phyloP scores from a whole-genome alignment of 2,888 invertebrate species.

The Protodeltote pygarga region DNA sequence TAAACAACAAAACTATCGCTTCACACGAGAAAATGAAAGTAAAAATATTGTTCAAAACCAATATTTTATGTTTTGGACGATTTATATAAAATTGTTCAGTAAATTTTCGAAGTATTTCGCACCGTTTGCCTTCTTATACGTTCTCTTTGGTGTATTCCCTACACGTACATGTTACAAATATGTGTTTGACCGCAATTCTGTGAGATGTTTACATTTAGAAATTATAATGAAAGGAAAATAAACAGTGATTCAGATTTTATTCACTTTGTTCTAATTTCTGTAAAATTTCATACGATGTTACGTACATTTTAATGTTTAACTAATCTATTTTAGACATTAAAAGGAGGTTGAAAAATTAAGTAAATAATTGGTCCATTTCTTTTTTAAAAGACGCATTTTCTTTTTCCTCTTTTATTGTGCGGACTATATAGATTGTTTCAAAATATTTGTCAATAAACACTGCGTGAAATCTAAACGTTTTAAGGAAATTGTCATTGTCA shows the following conservation, averaged over 20 bases:
- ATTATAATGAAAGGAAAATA: slow-evolving; percentile 31
- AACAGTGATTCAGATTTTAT: slow-evolving; percentile 24
- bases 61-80: slow-evolving; percentile 62
- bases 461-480: slow-evolving; percentile 28
- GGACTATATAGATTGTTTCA: slow-evolving; percentile 22
- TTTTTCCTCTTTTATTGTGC: slow-evolving; percentile 6
- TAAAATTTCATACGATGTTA: too few relatives aligned
- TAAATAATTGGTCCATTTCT: too few relatives aligned
- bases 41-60: slow-evolving; percentile 59
- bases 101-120: slow-evolving; percentile 46
- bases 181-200: slow-evolving; percentile 48
- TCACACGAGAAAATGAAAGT: slow-evolving; percentile 61
- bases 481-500: slow-evolving; percentile 20
- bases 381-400: slow-evolving; percentile 10
- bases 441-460: slow-evolving; percentile 15
- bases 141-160: slow-evolving; percentile 21
- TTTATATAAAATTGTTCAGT: slow-evolving; percentile 54
- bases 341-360: too few relatives aligned
- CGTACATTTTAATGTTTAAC: too few relatives aligned
- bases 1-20: slow-evolving; percentile 70
- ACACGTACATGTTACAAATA: slow-evolving; percentile 40
- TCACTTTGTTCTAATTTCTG: slow-evolving; percentile 4
- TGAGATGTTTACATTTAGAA: slow-evolving; percentile 37
- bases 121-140: slow-evolving; percentile 21
- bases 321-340: not conserved